phyloP scores from a whole-genome alignment of 2,113 vertebrate genomes.

The Seriola rivoliana region DNA sequence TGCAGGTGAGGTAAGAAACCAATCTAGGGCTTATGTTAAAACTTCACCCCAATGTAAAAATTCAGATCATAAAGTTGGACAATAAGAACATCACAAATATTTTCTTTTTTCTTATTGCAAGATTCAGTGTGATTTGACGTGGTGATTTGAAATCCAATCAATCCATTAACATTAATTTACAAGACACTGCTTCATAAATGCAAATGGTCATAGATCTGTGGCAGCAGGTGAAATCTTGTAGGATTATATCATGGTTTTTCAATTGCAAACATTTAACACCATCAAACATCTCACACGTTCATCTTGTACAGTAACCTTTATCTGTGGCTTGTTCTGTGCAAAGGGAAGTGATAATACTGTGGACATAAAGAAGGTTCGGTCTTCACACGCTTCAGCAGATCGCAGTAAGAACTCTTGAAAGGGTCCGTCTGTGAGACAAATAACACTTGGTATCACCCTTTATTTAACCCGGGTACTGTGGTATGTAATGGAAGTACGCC shows the following conservation, averaged over 20 bases:
- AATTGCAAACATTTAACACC: neutral
- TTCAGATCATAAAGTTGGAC: neutral
- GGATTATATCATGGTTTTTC: neutral
- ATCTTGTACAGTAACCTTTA: neutral
- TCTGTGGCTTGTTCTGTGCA: neutral
- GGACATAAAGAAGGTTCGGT: neutral
- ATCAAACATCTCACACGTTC: neutral
- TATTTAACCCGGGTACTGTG: constrained; percentile 12
- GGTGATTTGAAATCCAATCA: neutral
- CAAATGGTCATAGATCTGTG: neutral
- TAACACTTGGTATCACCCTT: constrained; percentile 5
- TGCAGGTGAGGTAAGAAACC: too few species aligned
- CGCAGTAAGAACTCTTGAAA: constrained; percentile 16
- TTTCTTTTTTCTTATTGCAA: too few species aligned
- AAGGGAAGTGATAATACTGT: neutral
- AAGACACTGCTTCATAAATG: neutral
- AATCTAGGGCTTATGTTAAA: too few species aligned
- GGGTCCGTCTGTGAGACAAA: constrained; percentile 36
- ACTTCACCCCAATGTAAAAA: too few species aligned
- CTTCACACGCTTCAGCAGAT: constrained; percentile 7
- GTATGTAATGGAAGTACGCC: constrained; percentile 18
- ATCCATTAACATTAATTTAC: neutral
- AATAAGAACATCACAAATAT: neutral
- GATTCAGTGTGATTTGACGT: neutral
- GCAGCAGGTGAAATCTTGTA: neutral